phyloP scores from a whole-genome alignment of 2,888 invertebrate genomes.

The Artemia sinica region DNA sequence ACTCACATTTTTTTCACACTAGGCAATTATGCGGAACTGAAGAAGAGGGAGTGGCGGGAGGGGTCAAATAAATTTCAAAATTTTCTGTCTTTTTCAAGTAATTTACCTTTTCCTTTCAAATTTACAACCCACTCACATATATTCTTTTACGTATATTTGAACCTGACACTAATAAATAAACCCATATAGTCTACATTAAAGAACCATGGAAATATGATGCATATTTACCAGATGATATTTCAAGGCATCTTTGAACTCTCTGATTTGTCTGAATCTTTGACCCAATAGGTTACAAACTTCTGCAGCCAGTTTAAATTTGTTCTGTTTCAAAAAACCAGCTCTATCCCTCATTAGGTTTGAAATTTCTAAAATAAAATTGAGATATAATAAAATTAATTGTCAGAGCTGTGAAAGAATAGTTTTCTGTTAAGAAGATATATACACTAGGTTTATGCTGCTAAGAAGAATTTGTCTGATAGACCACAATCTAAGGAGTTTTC shows the following conservation, averaged over 20 bases:
- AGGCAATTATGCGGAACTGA: no score
- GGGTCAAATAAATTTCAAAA: not conserved
- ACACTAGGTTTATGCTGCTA: no score
- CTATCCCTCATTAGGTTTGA: not conserved
- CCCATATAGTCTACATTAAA: not conserved
- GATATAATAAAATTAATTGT: no score
- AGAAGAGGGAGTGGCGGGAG: no score
- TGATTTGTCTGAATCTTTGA: not conserved
- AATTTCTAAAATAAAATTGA: not conserved
- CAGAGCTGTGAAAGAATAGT: no score
- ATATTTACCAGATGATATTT: constrained; percentile 1
- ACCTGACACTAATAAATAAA: not conserved
- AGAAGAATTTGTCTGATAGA: no score
- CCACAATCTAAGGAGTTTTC: no score
- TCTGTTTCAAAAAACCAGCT: not conserved
- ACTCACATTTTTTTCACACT: no score
- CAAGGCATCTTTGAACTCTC: not conserved
- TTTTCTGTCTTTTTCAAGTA: no score
- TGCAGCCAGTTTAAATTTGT: not conserved
- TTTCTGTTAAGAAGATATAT: no score
- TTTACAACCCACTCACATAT: no score
- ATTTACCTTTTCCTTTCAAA: no score
- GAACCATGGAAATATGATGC: not conserved
- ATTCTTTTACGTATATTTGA: not conserved
- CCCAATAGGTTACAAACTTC: not conserved